Evolutionary conservation across 2,797 vertebrate genomes (phyloP), one percentile per base, ranked within the genome.

Genomic region (Onychomys leucogaster): DNA sequence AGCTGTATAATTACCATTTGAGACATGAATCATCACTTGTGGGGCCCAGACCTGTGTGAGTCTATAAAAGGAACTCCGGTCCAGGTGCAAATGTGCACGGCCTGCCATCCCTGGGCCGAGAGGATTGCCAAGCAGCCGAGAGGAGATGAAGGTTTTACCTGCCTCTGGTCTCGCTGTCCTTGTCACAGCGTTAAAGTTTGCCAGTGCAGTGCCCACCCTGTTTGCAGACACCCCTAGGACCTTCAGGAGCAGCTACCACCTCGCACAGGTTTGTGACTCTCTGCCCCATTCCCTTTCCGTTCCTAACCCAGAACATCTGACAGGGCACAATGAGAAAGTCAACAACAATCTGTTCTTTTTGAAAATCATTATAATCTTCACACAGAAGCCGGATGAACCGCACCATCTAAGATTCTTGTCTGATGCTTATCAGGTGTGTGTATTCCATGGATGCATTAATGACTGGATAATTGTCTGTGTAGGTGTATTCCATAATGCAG

Each of bases 1-100:
- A 97, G 87, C 96, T 97, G 96, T 98, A 7, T 98, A 98, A 98
- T 98, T 98, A 98, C 89, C 87, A 87, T 98, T 89, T 89, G 97
- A 98, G 98, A 98, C 98, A 97, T 98, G 98, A 98, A 88, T 98
- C 98, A 98, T 97, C 96, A 77, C 89, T 97, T 59, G n/a, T 71
- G 95, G 86, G 88, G 82, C 92, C 95, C 95, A 98, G 97, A 97
- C 98, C 95, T 95, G 96, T 32, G 73, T 78, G 90, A 93, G 83
- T 97, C 95, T 98, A 98, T 98, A 98, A 98, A 98, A 98, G 98
- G 97, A 94, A 90, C 91, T 55, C 46, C 23, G 96, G 95, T 97
- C 78, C 21, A 91, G 95, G 89, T 89, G 96, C 91, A 94, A 96
- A 69, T 0, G 80, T 78, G 76, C 69, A n/a, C 83, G 29, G 91